A percentile compares a stretch with the other conserved stretches of the same genome.
These are phyloP conservation scores for Pempheris klunzingeri DNA, from an alignment of 2,797 vertebrate species.

Conservation along the genomic window DNA sequence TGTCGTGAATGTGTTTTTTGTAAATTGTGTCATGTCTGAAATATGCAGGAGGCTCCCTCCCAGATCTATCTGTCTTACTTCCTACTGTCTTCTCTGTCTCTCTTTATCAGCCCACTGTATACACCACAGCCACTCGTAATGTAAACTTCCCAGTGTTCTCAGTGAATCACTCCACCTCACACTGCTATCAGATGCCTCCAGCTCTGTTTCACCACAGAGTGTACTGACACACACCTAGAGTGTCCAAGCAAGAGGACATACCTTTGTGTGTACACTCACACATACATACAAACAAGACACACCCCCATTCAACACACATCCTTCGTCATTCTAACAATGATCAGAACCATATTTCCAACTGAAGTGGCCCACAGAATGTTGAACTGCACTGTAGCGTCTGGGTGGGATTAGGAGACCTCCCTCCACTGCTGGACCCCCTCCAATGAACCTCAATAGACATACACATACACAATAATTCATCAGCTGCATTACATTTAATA, in stretches of 20 bases:
- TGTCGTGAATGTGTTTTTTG: conserved; percentile 26
- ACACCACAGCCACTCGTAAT: conserved; percentile 64
- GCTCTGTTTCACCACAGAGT: conserved; percentile 57
- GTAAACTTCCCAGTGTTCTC: conserved; percentile 83
- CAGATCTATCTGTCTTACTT: conserved; percentile 55
- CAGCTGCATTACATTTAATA: conserved; percentile 44
- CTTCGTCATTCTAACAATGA: conserved; percentile 53
- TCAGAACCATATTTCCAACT: conserved; percentile 81
- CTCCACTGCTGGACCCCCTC: conserved; percentile 40
- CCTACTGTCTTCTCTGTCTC: conserved; percentile 39
- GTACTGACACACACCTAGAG: conserved; percentile 10
- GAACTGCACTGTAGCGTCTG: conserved; percentile 61
- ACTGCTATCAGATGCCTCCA: conserved; percentile 56
- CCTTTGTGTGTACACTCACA: not conserved
- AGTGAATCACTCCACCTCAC: conserved; percentile 61
- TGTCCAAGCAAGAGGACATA: conserved; percentile 8
- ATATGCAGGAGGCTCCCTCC: conserved; percentile 34
- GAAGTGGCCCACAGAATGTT: conserved; percentile 51
- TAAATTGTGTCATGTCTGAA: conserved; percentile 42
- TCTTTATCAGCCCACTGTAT: conserved; percentile 66
- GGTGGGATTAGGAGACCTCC: conserved; percentile 75
- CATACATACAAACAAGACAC: conserved; percentile 17
- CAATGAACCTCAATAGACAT: conserved; percentile 37
- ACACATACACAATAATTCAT: conserved; percentile 26
- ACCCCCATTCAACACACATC: conserved; percentile 27